Evolutionary conservation across 2,888 invertebrate genomes (phyloP).

Genomic region (Scaptomyza flava): DNA sequence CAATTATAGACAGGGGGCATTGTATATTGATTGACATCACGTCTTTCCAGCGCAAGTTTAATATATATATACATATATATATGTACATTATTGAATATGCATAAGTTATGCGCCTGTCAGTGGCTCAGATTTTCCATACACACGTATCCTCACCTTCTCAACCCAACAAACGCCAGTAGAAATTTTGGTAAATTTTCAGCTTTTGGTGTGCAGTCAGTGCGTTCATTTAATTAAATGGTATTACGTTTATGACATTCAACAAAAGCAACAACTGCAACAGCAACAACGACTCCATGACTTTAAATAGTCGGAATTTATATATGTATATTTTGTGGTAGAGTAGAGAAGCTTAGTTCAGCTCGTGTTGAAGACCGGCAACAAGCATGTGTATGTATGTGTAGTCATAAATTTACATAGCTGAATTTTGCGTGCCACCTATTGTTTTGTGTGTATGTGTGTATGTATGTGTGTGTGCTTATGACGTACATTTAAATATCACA

Average conservation of each 20-base stretch:
- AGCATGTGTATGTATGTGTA: conserved; percentile 13
- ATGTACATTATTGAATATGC: conserved; percentile 8
- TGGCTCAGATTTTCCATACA: neutral
- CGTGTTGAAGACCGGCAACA: conserved; percentile 27
- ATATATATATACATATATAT: conserved; percentile 4
- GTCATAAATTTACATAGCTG: conserved; percentile 33
- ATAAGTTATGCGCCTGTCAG: conserved; percentile 2
- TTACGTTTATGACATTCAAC: conserved; percentile 30
- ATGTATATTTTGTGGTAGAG: conserved; percentile 11
- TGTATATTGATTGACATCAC: conserved; percentile 26
- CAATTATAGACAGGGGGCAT: neutral
- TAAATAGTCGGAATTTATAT: conserved; percentile 22
- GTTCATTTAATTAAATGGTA: conserved; percentile 60
- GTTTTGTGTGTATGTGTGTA: conserved; percentile 1
- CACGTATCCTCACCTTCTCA: neutral
- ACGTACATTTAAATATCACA: conserved; percentile 51
- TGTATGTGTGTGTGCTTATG: conserved; percentile 11
- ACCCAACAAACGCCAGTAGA: conserved; percentile 20
- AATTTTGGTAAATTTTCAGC: conserved; percentile 37
- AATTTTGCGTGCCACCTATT: conserved; percentile 11
- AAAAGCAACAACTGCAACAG: conserved; percentile 17
- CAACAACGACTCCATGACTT: conserved; percentile 7
- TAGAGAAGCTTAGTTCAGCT: conserved; percentile 8
- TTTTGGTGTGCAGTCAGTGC: conserved; percentile 30
- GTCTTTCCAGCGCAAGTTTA: conserved; percentile 1